These are phyloP conservation scores for Nibea albiflora DNA, from an alignment of 2,113 vertebrate genomes.

Conservation along the genomic window DNA sequence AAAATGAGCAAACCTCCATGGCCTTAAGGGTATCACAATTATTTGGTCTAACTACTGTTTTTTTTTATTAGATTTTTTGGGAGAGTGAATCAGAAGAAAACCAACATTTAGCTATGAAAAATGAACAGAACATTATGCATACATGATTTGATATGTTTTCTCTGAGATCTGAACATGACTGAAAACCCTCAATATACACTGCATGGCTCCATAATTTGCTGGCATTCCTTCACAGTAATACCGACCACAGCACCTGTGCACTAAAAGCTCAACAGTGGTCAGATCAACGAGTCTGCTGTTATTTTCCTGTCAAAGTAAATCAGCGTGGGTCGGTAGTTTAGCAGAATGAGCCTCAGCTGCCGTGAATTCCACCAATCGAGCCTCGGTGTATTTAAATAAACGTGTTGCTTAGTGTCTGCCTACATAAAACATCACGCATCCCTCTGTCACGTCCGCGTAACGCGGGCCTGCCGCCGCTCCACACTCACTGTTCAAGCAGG, in stretches of 20 bases:
- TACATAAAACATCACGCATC: neutral
- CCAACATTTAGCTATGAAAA: neutral
- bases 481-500: constrained; percentile 23
- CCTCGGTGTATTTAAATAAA: neutral
- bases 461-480: neutral
- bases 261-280: neutral
- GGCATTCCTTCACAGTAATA: constrained; percentile 28
- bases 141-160: neutral
- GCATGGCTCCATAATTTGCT: neutral
- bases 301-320: neutral
- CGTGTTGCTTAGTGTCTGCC: neutral
- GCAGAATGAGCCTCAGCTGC: neutral
- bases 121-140: neutral
- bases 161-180: neutral
- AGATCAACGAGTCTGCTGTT: neutral
- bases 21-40: neutral
- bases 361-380: neutral
- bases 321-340: too few species aligned
- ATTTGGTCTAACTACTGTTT: neutral
- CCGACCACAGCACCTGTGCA: neutral
- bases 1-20: neutral
- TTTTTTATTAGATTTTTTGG: too few species aligned
- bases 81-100: neutral
- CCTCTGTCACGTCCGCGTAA: too few species aligned
- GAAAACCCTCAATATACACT: neutral